phyloP scores from a whole-genome alignment of 2,113 vertebrate genomes.

The Oreocharis arfaki region DNA sequence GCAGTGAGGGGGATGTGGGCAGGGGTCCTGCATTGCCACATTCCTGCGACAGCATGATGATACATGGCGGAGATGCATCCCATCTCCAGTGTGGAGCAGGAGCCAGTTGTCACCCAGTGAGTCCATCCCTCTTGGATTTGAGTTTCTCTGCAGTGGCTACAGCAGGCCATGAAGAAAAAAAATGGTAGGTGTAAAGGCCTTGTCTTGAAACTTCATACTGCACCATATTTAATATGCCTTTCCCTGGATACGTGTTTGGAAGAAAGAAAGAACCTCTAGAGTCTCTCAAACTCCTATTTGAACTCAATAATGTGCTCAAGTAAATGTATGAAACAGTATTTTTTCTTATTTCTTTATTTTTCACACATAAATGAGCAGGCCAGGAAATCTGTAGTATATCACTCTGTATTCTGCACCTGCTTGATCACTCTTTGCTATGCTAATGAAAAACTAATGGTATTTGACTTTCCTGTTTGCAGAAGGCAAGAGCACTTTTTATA shows the following conservation, averaged over 20 bases:
- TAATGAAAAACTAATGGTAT: neutral
- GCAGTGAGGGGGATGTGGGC: rapidly evolving
- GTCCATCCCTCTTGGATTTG: neutral
- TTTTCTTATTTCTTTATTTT: neutral
- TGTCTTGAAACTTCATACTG: neutral
- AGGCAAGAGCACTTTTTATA: neutral
- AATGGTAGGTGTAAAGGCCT: neutral
- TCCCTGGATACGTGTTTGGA: neutral
- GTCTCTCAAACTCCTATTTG: neutral
- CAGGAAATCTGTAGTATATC: neutral
- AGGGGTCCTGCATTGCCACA: rapidly evolving
- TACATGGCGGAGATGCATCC: rapidly evolving
- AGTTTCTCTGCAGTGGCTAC: neutral
- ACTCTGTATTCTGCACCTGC: neutral
- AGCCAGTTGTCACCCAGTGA: neutral
- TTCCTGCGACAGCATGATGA: rapidly evolving
- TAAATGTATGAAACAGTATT: neutral
- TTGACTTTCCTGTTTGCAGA: neutral
- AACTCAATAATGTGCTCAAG: neutral
- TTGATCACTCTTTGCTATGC: neutral
- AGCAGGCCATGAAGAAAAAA: neutral
- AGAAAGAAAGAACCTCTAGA: neutral
- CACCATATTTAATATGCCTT: neutral
- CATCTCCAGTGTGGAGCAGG: neutral
- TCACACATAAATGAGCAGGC: rapidly evolving